Evolutionary conservation across 2,888 invertebrate species (phyloP).

Genomic region (Podotricha telesiphe): DNA sequence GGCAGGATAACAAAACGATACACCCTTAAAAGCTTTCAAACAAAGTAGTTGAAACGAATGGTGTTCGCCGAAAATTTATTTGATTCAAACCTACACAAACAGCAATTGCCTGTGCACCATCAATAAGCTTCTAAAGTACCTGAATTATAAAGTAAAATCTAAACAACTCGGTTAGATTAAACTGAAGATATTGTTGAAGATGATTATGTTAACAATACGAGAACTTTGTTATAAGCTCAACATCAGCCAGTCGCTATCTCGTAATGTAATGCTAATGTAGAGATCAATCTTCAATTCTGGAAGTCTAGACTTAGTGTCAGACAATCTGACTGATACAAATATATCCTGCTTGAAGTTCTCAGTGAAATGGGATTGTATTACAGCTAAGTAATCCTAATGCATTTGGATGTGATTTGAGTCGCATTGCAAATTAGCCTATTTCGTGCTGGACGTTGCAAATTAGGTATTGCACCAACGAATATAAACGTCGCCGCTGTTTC

Average conservation of each 20-base stretch:
- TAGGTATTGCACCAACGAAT: conserved; percentile 23
- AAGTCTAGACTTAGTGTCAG: conserved; percentile 51
- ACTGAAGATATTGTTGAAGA: conserved; percentile 15
- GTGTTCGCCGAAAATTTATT: conserved; percentile 40
- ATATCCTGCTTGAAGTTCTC: conserved; percentile 46
- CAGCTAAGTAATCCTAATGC: conserved; percentile 46
- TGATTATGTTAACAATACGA: conserved; percentile 21
- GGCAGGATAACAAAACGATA: conserved; percentile 31
- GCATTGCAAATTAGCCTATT: conserved; percentile 39
- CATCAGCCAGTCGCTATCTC: conserved; percentile 32
- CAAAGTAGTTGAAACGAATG: conserved; percentile 42
- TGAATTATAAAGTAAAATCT: conserved; percentile 32
- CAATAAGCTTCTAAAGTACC: conserved; percentile 38
- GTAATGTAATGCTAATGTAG: conserved; percentile 59
- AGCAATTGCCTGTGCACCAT: conserved; percentile 38
- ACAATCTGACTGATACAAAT: conserved; percentile 51
- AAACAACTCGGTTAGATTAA: conserved; percentile 30
- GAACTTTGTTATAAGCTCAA: conserved; percentile 1
- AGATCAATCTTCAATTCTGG: conserved; percentile 61
- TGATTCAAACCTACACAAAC: conserved; percentile 44
- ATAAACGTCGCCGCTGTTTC: background rate
- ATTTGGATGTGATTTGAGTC: conserved; percentile 44
- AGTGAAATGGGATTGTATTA: conserved; percentile 48
- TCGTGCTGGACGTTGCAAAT: conserved; percentile 32
- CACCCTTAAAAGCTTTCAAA: conserved; percentile 42